phyloP scores from a whole-genome alignment of 2,113 vertebrate genomes.

The Barnardius zonarius region DNA sequence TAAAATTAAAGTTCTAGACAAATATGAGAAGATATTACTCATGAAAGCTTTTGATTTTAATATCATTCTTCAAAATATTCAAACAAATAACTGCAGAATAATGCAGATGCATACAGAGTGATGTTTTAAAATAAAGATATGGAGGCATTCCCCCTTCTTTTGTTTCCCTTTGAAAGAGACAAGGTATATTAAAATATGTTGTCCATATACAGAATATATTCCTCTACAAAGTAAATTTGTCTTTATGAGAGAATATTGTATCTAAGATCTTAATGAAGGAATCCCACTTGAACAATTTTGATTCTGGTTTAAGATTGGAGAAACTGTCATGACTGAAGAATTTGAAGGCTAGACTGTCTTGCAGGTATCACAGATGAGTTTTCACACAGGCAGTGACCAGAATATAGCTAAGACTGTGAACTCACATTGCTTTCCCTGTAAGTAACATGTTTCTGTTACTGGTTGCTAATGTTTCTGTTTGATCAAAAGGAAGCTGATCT shows the following conservation, averaged over 20 bases:
- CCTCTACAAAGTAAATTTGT: not conserved
- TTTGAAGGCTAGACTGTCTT: not conserved
- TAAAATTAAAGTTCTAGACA: conserved; percentile 72
- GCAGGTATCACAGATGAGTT: not conserved
- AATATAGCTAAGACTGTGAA: not conserved
- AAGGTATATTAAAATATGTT: not conserved
- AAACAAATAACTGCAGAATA: conserved; percentile 46
- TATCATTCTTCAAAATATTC: conserved; percentile 69
- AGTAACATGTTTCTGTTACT: not conserved
- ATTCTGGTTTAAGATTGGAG: not conserved
- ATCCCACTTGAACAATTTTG: not conserved
- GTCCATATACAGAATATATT: not conserved
- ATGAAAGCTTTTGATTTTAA: conserved; percentile 76
- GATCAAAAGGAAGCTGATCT: not conserved
- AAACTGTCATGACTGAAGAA: not conserved
- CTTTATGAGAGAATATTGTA: not conserved
- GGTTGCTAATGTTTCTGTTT: not conserved
- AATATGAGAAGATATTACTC: conserved; percentile 72
- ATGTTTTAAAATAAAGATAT: conserved; percentile 58
- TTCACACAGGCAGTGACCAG: not conserved
- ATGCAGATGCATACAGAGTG: not conserved
- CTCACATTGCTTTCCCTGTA: not conserved
- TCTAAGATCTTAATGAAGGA: not conserved
- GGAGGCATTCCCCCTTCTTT: not conserved
- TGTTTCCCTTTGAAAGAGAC: not conserved